Evolutionary conservation across 2,888 invertebrate genomes (phyloP), one percentile per base, ranked within the genome.

Genomic region (Apotomis betuletana): DNA sequence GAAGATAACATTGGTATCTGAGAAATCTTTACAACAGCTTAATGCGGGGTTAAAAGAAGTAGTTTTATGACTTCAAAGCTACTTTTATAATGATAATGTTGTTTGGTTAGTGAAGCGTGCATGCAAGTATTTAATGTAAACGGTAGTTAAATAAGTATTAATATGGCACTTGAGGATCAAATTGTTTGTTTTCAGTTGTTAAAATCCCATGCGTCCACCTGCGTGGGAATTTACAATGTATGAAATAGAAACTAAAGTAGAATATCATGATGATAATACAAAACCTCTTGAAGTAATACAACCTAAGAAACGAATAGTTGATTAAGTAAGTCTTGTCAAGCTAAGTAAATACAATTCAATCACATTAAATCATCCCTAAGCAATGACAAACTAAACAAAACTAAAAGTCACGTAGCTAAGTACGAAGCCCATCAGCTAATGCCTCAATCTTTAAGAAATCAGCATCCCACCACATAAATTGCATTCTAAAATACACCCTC

Each of bases 401-500:
- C 44, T 12, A 64, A 64, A 64, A 64, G 41, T 55, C 64, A 64
- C 44, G 55, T 54, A 44, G 9, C 41, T 41, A 41, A 41, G 41
- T 44, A 61, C 27, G 38, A 64, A 41, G 52, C 52, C 41, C 64
- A 64, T 64, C 54, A 64, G 46, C 65, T 65, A 65, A 65, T 57
- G 55, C n/a, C 55, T 57, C 44, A 44, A 55, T 63, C 52, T 49
- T 13, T 27, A 38, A 61, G 15, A 61, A 65, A 58, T 46, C 49
- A 6, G n/a, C 67, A 64, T 70, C 61, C 65, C 59, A 74, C 58
- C 70, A 70, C 67, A 69, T 70, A 74, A 57, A 69, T 65, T 67
- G 73, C 76, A 76, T 75, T 72, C 75, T 73, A 75, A 75, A 76
- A 74, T 75, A 74, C 74, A 76, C 76, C 73, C 74, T 76, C 57